Evolutionary conservation across 1,140 invertebrate species (phyloP), one percentile per base, ranked within the genome.

Genomic region (Patella vulgata): DNA sequence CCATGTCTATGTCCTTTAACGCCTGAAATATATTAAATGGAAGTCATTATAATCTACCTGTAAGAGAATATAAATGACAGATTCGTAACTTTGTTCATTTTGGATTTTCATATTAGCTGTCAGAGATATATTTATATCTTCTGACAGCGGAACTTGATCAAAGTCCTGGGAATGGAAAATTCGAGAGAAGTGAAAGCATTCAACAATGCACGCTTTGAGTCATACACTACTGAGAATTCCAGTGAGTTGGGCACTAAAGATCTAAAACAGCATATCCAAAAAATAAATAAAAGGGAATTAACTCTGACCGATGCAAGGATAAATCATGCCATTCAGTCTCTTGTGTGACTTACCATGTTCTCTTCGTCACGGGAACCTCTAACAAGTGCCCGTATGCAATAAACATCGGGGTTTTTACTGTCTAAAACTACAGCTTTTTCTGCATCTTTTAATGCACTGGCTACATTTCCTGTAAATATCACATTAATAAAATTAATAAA

Each of bases 381-480:
- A 0, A 74, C 70, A 12, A 78, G 48, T 2, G 76, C 70, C 11
- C 76, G 64, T 11, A 78, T 68, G 61, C 76, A 78, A 36, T 71
- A 76, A 5, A 75, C 70, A 44, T 74, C 76, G 0, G 77, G 70
- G 27, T 74, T 77, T 59, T 59, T 60, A 48, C 69, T 79, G 42
- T 79, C 77, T 21, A 79, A 40, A 8, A 79, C 74, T 3, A 79
- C 77, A 17, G 72, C 63, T 47, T 66, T 73, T 48, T 79, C 77
- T 5, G 77, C 77, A 48, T 79, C 77, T 40, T 71, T 73, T 14
- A 73, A 11, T 27, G 76, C 68, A 12, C 43, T 56, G 47, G 54
- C 63, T 23, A 73, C 60, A 40, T 72, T 68, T 33, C 71, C 76
- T 76, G 57, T 1, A 70, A 57, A 19, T 25, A 14, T 31, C 19